Evolutionary conservation across 2,888 invertebrate species (phyloP).

Genomic region (Calameuta idolon): DNA sequence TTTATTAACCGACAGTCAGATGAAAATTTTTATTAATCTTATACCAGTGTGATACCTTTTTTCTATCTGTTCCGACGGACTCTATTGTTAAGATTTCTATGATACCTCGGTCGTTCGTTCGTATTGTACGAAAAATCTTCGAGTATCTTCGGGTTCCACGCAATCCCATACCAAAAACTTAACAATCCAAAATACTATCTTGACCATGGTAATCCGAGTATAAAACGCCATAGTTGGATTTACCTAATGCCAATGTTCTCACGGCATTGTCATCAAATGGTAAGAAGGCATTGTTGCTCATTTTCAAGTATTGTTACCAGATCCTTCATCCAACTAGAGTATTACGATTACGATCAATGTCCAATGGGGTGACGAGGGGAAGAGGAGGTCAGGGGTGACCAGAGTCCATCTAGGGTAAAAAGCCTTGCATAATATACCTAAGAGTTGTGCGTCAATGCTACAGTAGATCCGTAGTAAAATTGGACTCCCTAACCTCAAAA

Average conservation of each 20-base stretch:
- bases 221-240: conserved; percentile 36
- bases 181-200: conserved; percentile 15
- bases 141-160: neutral
- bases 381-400: neutral
- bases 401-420: neutral
- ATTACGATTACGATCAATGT: conserved; percentile 38
- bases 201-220: conserved; percentile 26
- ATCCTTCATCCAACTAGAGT: conserved; percentile 30
- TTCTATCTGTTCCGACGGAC: neutral
- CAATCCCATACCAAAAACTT: neutral
- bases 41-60: neutral
- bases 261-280: conserved; percentile 32
- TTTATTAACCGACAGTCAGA: neutral
- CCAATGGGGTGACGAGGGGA: neutral
- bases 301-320: conserved; percentile 26
- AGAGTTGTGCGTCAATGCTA: neutral
- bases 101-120: neutral
- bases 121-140: neutral
- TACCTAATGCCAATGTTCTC: conserved; percentile 37
- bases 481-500: neutral
- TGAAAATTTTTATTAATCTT: neutral
- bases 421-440: neutral
- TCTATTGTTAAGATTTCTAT: neutral
- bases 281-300: conserved; percentile 31
- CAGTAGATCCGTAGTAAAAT: neutral